phyloP scores from a whole-genome alignment of 2,797 vertebrate species.

The Oryzias dopingdopingensis region DNA sequence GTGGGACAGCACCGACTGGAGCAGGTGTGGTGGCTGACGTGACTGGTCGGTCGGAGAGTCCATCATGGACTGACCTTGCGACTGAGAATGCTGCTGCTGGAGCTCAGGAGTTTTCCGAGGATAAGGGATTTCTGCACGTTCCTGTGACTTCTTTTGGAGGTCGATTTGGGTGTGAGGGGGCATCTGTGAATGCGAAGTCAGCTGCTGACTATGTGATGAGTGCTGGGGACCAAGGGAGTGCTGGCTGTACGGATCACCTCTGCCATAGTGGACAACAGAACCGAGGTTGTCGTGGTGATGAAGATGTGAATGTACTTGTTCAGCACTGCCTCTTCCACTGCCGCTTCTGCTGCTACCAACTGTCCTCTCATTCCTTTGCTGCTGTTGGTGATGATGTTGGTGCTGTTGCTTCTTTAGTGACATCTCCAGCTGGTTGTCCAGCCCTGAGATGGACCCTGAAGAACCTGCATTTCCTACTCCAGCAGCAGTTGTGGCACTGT shows the following conservation, averaged over 20 bases:
- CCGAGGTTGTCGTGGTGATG: slow-evolving; percentile 86
- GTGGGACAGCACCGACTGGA: slow-evolving; percentile 90
- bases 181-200: slow-evolving; percentile 74
- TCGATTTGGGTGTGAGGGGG: slow-evolving; percentile 82
- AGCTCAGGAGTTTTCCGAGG: slow-evolving; percentile 79
- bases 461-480: slow-evolving; percentile 68
- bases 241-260: slow-evolving; percentile 77
- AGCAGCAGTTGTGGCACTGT: slow-evolving; percentile 78
- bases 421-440: slow-evolving; percentile 88
- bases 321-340: slow-evolving; percentile 69
- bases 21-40: slow-evolving; percentile 71
- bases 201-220: slow-evolving; percentile 78
- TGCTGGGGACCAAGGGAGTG: slow-evolving; percentile 77
- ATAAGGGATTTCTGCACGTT: slow-evolving; percentile 79
- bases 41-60: slow-evolving; percentile 85
- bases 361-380: slow-evolving; percentile 83
- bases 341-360: slow-evolving; percentile 69
- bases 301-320: slow-evolving; percentile 78
- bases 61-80: slow-evolving; percentile 79
- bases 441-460: slow-evolving; percentile 76
- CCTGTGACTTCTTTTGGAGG: slow-evolving; percentile 85
- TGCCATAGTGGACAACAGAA: slow-evolving; percentile 87
- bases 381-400: slow-evolving; percentile 69
- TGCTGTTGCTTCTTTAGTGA: slow-evolving; percentile 85
- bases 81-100: slow-evolving; percentile 77